Evolutionary conservation across 2,888 invertebrate genomes (phyloP), one percentile per base, ranked within the genome.

Genomic region (Drosophila rubida): DNA sequence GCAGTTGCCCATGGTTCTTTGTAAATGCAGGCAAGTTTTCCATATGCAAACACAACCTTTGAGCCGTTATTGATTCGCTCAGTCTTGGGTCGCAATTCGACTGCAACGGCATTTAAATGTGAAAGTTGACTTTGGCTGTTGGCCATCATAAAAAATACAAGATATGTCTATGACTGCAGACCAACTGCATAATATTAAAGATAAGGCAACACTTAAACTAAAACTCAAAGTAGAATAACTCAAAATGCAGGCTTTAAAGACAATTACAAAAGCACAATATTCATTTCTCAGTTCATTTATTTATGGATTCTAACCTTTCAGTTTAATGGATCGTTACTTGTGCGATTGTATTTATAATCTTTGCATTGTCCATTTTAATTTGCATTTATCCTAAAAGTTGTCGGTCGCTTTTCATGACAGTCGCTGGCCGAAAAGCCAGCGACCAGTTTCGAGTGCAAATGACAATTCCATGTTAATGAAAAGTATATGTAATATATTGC

Each of bases 51-150:
- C 50, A 48, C 60, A 60, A 57, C 55, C 68, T 73, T 69, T 76
- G 46, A 71, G 62, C 54, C 41, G 54, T 30, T 83, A 77, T 73
- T 69, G 83, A 83, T 80, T 81, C 45, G 37, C 30, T 22, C 14
- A 54, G 42, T 44, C 44, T 13, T 30, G 16, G 5, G 9, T 11
- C 27, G 13, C 19, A 19, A 13, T 16, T 22, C 19, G 23, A 48
- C 27, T 63, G 46, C 42, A 53, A 22, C 22, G 61, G 32, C 62
- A 46, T 39, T 59, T 49, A 69, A 81, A 79, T 79, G 70, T 72
- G 68, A 79, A 70, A 85, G 69, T 75, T 79, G 61, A 83, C 65
- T 63, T 66, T 73, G 60, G 60, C 64, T 67, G 16, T 48, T 16
- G 37, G 51, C 49, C 54, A 49, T 51, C 39, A 67, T 50, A 44